phyloP scores from a whole-genome alignment of 2,797 vertebrate species.

The Halcyon smyrnensis region DNA sequence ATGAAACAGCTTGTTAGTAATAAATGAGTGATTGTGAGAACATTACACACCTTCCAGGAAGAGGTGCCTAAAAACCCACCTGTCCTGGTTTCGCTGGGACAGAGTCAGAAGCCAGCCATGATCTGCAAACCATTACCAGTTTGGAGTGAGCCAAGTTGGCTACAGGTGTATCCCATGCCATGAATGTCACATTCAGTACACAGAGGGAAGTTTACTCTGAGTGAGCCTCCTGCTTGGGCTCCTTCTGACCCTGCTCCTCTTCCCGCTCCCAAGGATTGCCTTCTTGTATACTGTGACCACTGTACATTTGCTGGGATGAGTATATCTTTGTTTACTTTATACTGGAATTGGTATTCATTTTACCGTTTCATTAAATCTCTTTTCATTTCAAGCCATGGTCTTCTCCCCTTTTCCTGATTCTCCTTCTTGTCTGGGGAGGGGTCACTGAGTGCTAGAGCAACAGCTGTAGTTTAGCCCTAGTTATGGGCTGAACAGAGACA shows the following conservation, averaged over 20 bases:
- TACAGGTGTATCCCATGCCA: not conserved
- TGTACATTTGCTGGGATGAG: not conserved
- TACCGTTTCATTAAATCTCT: not conserved
- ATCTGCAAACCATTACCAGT: not conserved
- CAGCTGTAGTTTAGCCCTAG: not conserved
- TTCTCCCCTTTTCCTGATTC: not conserved
- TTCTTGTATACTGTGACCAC: not conserved
- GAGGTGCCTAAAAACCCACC: not conserved
- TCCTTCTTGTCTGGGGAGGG: not conserved
- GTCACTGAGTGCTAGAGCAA: not conserved
- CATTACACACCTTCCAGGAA: not conserved
- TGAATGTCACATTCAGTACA: not conserved
- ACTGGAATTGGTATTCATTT: not conserved
- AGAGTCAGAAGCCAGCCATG: not conserved
- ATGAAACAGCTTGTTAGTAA: not conserved
- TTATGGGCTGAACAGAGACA: not conserved
- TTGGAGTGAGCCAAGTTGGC: not conserved
- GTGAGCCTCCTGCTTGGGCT: not conserved
- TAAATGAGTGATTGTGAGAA: not conserved
- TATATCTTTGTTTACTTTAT: not conserved
- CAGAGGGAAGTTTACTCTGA: not conserved
- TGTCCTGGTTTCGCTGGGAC: not conserved
- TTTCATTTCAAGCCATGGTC: not conserved
- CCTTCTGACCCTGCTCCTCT: not conserved
- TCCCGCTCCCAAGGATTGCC: not conserved